A percentile compares a stretch with the other conserved stretches of the same genome.
Evolutionary conservation across 92 coral and sea anemone genomes (phyloP).

Genomic region (Paramuricea clavata): DNA sequence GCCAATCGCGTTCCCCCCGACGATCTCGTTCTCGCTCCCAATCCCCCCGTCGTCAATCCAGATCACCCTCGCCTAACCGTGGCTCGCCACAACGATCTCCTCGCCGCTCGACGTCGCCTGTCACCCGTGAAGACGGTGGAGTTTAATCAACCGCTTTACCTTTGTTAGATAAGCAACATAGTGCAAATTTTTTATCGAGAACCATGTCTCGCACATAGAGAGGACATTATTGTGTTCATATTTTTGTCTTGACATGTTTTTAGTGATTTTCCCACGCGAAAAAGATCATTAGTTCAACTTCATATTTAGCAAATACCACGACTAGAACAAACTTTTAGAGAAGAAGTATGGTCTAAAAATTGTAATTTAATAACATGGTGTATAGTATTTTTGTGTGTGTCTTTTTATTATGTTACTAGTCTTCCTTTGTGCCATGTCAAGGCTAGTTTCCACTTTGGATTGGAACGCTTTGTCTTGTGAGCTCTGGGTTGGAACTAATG

Average conservation of each 20-base stretch:
- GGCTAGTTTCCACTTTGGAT: no score
- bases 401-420: background rate
- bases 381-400: background rate
- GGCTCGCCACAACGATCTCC: constrained; percentile 20
- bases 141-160: background rate
- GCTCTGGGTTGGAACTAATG: no score
- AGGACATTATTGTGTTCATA: no score
- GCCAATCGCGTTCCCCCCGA: constrained; percentile 64
- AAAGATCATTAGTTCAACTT: background rate
- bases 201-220: background rate
- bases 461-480: no score
- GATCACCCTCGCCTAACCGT: constrained; percentile 42
- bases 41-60: constrained; percentile 71
- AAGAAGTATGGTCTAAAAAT: background rate
- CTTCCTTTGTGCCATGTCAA: no score
- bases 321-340: background rate
- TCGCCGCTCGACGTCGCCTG: constrained; percentile 4
- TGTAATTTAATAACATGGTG: background rate
- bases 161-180: no score
- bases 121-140: background rate
- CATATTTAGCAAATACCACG: no score
- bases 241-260: no score
- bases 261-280: background rate
- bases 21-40: constrained; percentile 77
- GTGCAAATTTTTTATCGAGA: background rate